Evolutionary conservation across 1,140 invertebrate genomes (phyloP).

Genomic region (Spodoptera frugiperda): DNA sequence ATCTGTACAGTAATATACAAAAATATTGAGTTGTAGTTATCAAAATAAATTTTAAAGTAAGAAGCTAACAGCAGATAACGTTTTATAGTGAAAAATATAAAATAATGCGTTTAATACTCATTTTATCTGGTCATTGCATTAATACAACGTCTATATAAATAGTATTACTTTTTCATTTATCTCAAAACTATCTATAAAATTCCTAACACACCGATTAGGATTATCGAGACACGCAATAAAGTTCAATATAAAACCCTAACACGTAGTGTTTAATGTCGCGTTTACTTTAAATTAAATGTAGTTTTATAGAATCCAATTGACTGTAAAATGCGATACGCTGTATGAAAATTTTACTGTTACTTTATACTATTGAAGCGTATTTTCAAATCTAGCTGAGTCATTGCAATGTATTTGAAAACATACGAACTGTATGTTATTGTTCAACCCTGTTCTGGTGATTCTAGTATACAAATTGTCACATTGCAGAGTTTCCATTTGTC

Average conservation of each 20-base stretch:
- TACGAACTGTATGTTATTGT: conserved; percentile 34
- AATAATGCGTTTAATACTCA: too few species aligned
- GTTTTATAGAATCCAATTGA: conserved; percentile 16
- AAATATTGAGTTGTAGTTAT: too few species aligned
- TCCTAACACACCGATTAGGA: not conserved
- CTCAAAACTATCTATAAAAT: not conserved
- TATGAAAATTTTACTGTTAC: conserved; percentile 2
- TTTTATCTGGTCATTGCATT: conserved; percentile 8
- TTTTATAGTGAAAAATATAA: too few species aligned
- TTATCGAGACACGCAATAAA: conserved; percentile 21
- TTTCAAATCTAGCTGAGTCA: not conserved
- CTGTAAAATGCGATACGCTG: conserved; percentile 14
- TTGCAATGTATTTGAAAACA: conserved; percentile 30
- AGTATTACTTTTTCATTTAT: conserved; percentile 10
- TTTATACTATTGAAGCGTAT: conserved; percentile 11
- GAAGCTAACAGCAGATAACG: too few species aligned
- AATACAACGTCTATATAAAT: not conserved
- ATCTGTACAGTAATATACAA: too few species aligned
- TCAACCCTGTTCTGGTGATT: not conserved
- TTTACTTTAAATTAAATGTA: conserved; percentile 11
- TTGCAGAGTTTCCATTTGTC: conserved; percentile 47
- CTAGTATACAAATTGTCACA: conserved; percentile 43
- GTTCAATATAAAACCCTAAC: conserved; percentile 1
- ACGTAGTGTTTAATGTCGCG: conserved; percentile 11
- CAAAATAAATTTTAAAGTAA: too few species aligned